Conservation (phyloP, 2,888 invertebrate species). For the Caradrina clavipalpis region DNA sequence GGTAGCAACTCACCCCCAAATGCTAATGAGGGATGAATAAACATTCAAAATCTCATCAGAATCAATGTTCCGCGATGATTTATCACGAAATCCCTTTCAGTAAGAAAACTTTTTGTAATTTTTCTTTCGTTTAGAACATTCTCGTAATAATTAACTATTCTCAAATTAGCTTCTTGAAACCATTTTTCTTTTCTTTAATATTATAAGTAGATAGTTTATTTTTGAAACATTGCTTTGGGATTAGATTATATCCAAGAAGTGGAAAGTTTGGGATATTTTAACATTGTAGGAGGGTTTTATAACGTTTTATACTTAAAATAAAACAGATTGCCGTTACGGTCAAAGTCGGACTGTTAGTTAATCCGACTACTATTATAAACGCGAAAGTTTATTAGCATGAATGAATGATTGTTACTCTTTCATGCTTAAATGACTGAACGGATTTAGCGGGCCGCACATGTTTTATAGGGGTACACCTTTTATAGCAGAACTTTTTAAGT, state of each 20-base stretch:
- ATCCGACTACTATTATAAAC: too few relatives aligned
- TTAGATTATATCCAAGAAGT: constrained; percentile 3
- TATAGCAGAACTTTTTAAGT: too few relatives aligned
- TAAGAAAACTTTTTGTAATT: constrained; percentile 42
- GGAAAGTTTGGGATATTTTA: neutral
- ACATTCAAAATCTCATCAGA: constrained; percentile 54
- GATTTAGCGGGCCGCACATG: too few relatives aligned
- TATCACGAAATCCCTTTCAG: constrained; percentile 43
- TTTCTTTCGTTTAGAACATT: constrained; percentile 50
- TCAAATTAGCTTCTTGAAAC: constrained; percentile 31
- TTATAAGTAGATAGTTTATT: constrained; percentile 10
- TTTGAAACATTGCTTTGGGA: neutral
- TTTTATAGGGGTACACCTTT: too few relatives aligned
- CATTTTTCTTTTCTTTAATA: constrained; percentile 23
- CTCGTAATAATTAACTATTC: constrained; percentile 46
- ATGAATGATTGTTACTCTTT: too few relatives aligned
- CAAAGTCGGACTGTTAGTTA: too few relatives aligned
- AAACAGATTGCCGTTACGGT: too few relatives aligned
- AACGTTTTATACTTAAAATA: neutral
- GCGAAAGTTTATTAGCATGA: too few relatives aligned
- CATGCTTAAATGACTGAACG: too few relatives aligned
- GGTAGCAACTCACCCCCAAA: constrained; percentile 14
- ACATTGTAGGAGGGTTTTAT: neutral
- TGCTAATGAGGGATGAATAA: constrained; percentile 33
- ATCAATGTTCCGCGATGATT: constrained; percentile 53